Base-by-base conservation (phyloP, 2,113 vertebrate species). In the Apeltes quadracus region DNA sequence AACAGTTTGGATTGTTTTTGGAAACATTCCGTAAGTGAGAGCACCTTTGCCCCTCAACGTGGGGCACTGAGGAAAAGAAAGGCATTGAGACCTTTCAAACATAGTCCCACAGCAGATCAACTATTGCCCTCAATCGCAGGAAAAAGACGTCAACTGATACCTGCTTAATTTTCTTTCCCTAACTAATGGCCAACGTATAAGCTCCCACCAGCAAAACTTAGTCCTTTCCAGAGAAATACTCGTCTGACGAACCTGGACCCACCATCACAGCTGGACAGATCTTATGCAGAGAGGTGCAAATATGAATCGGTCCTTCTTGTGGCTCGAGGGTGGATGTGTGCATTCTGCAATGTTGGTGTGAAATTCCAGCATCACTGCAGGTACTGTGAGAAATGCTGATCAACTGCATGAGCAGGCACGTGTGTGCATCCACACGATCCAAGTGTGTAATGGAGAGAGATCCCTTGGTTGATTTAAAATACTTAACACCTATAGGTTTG, bases 251-350 rank as follows among this genome's bases (percentile, higher is more conserved):
- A 68, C 32, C 58, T 58, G 41, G 56, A 75, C 15, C 3, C 51
- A 29, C 5, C 29, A 51, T 64, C 70, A 36, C 54, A 73, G 34
- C 14, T 12, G 65, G 58, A 65, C 61, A 76, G n/a, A 36, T 79
- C 54, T 51, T 23, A 66, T 34, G 32, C 65, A 53, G 66, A 69
- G 75, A 75, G 66, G 80, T 78, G 79, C 62, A 84, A 76, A 82
- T 64, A 86, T 88, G 82, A 85, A 91, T 89, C 61, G 70, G 36
- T 83, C 76, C 79, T 69, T 77, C 69, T 85, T 91, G 89, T 90
- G 85, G 79, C 70, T 84, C 53, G 43, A 82, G 58, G 86, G 69
- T 67, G 53, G 69, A 88, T 68, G 72, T 87, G 92, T 57, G 89
- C 79, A 89, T 91, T 93, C 68, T 93, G 7, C 71, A 70, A 62